These are phyloP conservation scores for Hirudinaria manillensis DNA, from an alignment of 2,888 invertebrate species.

Conservation along the genomic window DNA sequence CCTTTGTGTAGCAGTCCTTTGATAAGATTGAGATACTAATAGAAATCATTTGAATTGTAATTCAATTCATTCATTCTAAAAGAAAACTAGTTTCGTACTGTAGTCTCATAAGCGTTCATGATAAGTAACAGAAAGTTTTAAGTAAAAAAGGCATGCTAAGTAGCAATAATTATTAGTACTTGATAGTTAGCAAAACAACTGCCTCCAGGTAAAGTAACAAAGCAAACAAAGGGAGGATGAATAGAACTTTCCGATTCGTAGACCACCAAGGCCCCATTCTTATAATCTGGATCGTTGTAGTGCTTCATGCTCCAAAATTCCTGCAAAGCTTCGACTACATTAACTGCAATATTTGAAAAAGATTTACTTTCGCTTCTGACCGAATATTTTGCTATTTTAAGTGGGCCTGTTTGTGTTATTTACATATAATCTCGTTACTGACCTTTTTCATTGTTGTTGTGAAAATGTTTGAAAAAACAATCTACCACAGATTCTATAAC, in stretches of 20 bases:
- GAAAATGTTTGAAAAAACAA: conserved; percentile 68
- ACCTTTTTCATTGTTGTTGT: conserved; percentile 65
- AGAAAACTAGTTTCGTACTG: no score
- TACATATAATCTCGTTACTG: conserved; percentile 41
- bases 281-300: conserved; percentile 74
- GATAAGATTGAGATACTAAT: not conserved
- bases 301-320: conserved; percentile 98
- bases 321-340: conserved; percentile 88
- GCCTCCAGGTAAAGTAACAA: conserved; percentile 83
- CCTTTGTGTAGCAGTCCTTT: conserved; percentile 85
- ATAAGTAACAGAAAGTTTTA: no score
- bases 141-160: no score
- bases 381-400: not conserved
- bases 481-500: conserved; percentile 70
- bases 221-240: conserved; percentile 86
- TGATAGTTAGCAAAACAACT: conserved; percentile 93
- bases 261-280: conserved; percentile 81
- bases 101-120: no score
- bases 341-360: conserved; percentile 62
- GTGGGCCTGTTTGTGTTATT: not conserved
- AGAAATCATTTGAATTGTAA: conserved; percentile 8
- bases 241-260: conserved; percentile 88
- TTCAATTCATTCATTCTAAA: not conserved
- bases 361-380: not conserved
- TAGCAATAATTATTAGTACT: conserved; percentile 57